Evolutionary conservation across 2,797 vertebrate species (phyloP).

Genomic region (Rhynchotus rufescens): DNA sequence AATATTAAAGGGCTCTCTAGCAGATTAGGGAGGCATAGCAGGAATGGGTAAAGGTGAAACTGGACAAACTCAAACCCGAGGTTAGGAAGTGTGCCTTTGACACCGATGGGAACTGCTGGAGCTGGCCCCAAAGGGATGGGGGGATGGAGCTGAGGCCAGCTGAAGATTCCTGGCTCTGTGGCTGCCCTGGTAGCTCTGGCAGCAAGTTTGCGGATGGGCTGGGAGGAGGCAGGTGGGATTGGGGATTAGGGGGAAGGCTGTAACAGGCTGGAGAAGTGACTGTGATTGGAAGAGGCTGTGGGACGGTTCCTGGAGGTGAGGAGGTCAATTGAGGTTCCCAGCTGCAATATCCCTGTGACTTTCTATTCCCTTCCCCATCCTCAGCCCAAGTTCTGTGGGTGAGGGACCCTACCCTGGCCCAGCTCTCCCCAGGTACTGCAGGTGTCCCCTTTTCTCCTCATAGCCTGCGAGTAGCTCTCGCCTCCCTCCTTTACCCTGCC

Average conservation of each 20-base stretch:
- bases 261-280: background rate
- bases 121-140: background rate
- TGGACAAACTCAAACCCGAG: constrained; percentile 43
- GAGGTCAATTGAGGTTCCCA: background rate
- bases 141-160: background rate
- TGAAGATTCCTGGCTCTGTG: accelerated
- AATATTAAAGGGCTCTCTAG: constrained; percentile 34
- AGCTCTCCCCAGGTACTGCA: background rate
- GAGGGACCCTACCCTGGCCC: background rate
- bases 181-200: accelerated
- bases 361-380: background rate
- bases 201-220: accelerated
- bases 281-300: background rate
- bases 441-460: background rate
- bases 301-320: background rate
- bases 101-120: background rate
- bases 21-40: constrained; percentile 24
- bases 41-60: constrained; percentile 39
- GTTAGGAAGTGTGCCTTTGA: constrained; percentile 16
- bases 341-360: background rate
- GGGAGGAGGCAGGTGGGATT: background rate
- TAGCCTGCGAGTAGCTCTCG: background rate
- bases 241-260: accelerated
- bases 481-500: background rate
- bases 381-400: background rate